phyloP scores from a whole-genome alignment of 1,140 invertebrate species.

The Macrobrachium nipponense region DNA sequence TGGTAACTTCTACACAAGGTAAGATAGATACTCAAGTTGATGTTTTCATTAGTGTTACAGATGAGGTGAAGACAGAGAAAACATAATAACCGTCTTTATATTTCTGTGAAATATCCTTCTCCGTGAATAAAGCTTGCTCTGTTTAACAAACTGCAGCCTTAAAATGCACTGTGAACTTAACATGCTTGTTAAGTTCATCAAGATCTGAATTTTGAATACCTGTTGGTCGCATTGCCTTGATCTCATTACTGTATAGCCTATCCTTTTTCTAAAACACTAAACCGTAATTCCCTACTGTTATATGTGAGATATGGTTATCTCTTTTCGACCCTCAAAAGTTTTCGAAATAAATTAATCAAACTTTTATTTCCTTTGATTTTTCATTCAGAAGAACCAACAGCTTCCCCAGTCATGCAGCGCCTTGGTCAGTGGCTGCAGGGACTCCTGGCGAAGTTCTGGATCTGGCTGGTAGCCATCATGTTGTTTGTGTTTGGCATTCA shows the following conservation, averaged over 20 bases:
- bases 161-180: too few species aligned
- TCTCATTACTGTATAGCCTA: too few species aligned
- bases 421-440: constrained; percentile 60
- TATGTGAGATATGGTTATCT: too few species aligned
- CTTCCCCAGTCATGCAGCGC: constrained; percentile 49
- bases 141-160: too few species aligned
- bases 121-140: neutral
- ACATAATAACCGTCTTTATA: neutral
- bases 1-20: constrained; percentile 33
- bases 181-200: too few species aligned
- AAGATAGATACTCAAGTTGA: neutral
- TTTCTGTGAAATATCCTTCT: neutral
- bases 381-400: constrained; percentile 41
- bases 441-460: constrained; percentile 85
- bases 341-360: too few species aligned
- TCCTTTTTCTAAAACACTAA: too few species aligned
- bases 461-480: constrained; percentile 92
- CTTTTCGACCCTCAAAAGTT: too few species aligned
- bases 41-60: neutral
- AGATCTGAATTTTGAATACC: too few species aligned
- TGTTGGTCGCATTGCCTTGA: too few species aligned
- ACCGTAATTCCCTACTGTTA: too few species aligned
- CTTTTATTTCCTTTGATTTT: neutral
- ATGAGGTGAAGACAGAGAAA: too few species aligned
- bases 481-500: constrained; percentile 92